A percentile compares a stretch with the other conserved stretches of the same genome.
Evolutionary conservation across 2,113 vertebrate species (phyloP).

Genomic region (Odocoileus hemionus): DNA sequence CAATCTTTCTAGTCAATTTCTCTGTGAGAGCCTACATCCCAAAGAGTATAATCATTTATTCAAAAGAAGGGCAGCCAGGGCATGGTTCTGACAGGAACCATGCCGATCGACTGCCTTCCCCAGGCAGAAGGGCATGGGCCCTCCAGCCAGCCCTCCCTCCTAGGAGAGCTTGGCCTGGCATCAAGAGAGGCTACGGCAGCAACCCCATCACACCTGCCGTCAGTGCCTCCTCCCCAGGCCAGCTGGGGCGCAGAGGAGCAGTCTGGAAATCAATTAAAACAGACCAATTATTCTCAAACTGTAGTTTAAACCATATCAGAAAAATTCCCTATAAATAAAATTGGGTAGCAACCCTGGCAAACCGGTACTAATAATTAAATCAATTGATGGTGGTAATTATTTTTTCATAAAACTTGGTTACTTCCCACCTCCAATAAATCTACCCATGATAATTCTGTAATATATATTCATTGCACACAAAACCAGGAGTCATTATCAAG

Average conservation of each 20-base stretch:
- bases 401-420: conserved; percentile 52
- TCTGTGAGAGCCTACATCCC: not conserved
- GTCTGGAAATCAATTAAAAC: not conserved
- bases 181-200: not conserved
- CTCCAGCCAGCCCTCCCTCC: not conserved
- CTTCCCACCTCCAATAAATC: conserved; percentile 46
- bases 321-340: conserved; percentile 57
- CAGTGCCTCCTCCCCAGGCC: not conserved
- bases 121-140: not conserved
- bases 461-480: conserved; percentile 5
- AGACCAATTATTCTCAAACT: not conserved
- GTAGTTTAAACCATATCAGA: conserved; percentile 13
- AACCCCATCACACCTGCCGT: rapidly evolving
- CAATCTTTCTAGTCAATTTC: not conserved
- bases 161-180: not conserved
- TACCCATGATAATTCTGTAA: conserved; percentile 22
- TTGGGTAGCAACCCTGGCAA: not conserved
- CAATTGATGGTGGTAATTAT: conserved; percentile 47
- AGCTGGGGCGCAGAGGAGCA: not conserved
- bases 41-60: not conserved
- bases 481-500: not conserved
- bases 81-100: not conserved
- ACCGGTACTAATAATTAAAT: conserved; percentile 46
- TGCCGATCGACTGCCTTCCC: not conserved
- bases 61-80: not conserved